These are phyloP conservation scores for Silurus aristotelis DNA, from an alignment of 2,797 vertebrate species.

Conservation along the genomic window DNA sequence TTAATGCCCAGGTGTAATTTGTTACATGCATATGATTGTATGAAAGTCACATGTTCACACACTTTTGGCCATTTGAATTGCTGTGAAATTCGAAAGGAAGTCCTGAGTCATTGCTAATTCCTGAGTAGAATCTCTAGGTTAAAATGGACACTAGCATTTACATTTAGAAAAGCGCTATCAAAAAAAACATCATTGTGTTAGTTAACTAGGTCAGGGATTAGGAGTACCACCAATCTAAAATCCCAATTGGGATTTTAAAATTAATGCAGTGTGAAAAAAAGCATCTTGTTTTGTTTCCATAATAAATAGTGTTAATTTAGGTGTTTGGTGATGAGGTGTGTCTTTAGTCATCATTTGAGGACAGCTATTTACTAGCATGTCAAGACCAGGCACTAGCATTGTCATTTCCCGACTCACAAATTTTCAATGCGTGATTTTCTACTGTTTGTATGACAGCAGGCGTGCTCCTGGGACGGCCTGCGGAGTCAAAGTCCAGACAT, in stretches of 20 bases:
- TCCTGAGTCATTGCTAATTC: not conserved
- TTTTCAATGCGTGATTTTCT: slow-evolving; percentile 30
- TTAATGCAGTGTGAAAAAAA: not conserved
- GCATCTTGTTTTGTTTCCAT: not conserved
- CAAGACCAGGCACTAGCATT: not conserved
- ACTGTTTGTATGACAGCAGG: slow-evolving; percentile 41
- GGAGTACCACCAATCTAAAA: not conserved
- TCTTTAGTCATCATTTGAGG: not conserved
- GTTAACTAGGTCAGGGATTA: not conserved
- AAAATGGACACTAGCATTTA: not conserved
- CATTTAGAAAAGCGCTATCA: not conserved
- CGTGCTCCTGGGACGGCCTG: slow-evolving; percentile 46
- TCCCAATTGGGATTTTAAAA: not conserved
- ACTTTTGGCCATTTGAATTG: not conserved
- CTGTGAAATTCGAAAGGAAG: not conserved
- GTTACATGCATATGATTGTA: not conserved
- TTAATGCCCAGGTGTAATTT: not conserved
- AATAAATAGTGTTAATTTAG: not conserved
- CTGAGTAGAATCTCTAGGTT: not conserved
- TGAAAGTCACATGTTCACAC: not conserved
- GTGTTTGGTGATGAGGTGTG: not conserved
- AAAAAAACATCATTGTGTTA: not conserved
- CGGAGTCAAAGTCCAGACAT: slow-evolving; percentile 60
- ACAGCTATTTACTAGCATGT: not conserved
- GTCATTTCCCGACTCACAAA: slow-evolving; percentile 19